Base-by-base conservation (phyloP, 1,140 invertebrate genomes). In the Anoplolepis gracilipes region DNA sequence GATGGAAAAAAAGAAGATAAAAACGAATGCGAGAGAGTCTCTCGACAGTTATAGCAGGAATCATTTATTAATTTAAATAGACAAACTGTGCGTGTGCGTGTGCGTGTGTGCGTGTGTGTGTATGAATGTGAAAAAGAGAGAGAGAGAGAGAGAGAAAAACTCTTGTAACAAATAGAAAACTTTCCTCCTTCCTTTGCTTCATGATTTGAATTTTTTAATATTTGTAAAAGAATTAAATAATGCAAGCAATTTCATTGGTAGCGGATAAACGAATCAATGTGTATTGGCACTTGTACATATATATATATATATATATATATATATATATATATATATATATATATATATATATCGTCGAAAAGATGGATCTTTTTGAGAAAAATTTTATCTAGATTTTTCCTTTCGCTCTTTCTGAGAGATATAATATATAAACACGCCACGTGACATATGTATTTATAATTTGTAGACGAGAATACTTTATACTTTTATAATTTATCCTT, bases 151-250 rank as follows among this genome's bases (percentile, higher is more conserved):
- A 59, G 28, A 79, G 64, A 39, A 57, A 36, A 72, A 73, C 16
- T 72, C 42, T 53, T 42, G 53, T 72, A 82, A 67, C 36, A 25
- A 82, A 55, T 82, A 82, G 78, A 59, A 28, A 81, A 72, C 25
- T 82, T 82, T 72, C 78, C 78, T 82, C 55, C 78, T 73, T 82
- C 67, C 67, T 82, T 82, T 39, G 78, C 78, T 82, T 82, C 67
- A 72, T 61, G 30, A 72, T 82, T 82, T 82, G 39, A 72, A 73
- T 72, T 72, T 82, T 82, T 73, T 82, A 72, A 59, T 57, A 59
- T 73, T 82, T 36, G 39, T 61, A 67, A 78, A 67, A 33, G 42
- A 53, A n/a, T n/a, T n/a, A n/a, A 7, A 69, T 73, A 46, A 82
- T 39, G 22, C 53, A 73, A 49, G 13, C 16, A 49, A 49, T 42